These are phyloP conservation scores for Ptilonorhynchus violaceus DNA, from an alignment of 2,113 vertebrate species.

Conservation along the genomic window DNA sequence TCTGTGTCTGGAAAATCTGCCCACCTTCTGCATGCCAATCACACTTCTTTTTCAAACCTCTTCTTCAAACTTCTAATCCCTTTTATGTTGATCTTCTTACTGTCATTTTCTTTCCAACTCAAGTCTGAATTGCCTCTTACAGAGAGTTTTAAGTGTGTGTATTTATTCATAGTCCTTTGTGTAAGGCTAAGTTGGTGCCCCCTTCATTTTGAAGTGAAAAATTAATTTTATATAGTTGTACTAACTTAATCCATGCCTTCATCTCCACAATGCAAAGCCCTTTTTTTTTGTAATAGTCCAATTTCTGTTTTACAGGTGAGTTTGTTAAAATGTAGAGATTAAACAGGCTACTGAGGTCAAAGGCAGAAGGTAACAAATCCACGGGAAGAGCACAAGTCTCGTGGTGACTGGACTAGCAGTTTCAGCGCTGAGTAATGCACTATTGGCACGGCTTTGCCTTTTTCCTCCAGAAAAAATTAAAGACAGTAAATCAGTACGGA, in stretches of 20 bases:
- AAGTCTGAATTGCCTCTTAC: background rate
- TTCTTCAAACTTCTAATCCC: conserved; percentile 11
- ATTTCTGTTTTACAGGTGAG: background rate
- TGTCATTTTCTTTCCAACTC: background rate
- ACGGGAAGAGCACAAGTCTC: background rate
- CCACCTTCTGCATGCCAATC: conserved; percentile 48
- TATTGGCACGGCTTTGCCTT: background rate
- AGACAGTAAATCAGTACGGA: conserved; percentile 40
- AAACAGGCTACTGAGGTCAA: background rate
- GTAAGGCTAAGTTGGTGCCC: background rate
- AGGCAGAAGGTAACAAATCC: background rate
- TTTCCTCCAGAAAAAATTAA: background rate
- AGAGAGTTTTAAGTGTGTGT: background rate
- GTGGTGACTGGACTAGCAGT: background rate
- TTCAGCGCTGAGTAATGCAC: background rate
- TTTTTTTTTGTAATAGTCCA: background rate
- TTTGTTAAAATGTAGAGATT: background rate
- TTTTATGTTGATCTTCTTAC: conserved; percentile 8
- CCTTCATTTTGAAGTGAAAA: background rate
- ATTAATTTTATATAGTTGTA: background rate
- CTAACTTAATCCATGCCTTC: background rate
- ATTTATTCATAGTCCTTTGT: background rate
- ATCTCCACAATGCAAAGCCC: background rate
- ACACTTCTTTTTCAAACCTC: conserved; percentile 23
- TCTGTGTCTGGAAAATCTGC: conserved; percentile 48